Percentiles rank a stretch among this genome's conserved stretches.
phyloP scores from a whole-genome alignment of 2,797 vertebrate genomes.

The Lindbergichthys nudifrons region DNA sequence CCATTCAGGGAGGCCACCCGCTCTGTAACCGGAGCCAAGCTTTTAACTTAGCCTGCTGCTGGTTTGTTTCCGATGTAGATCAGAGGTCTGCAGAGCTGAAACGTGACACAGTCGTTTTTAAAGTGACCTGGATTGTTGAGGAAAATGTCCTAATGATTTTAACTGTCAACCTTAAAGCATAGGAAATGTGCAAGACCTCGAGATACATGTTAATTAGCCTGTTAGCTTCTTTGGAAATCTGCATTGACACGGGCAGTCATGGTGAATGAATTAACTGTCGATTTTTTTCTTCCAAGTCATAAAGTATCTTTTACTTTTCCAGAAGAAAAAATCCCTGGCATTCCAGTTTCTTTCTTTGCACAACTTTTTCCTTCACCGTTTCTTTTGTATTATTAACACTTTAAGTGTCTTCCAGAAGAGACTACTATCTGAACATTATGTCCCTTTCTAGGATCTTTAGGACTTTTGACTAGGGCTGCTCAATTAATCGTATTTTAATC shows the following conservation, averaged over 20 bases:
- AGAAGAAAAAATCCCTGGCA: too few relatives aligned
- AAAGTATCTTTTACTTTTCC: too few relatives aligned
- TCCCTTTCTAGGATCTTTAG: too few relatives aligned
- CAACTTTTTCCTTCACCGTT: too few relatives aligned
- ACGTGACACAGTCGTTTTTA: neutral
- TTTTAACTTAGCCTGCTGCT: neutral
- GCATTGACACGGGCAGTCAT: neutral
- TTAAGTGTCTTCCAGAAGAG: too few relatives aligned
- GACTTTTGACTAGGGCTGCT: too few relatives aligned
- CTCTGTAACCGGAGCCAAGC: constrained; percentile 45
- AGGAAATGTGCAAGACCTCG: neutral
- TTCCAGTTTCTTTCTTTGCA: too few relatives aligned
- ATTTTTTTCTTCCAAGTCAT: neutral
- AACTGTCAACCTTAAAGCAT: too few relatives aligned
- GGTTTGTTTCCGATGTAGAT: constrained; percentile 4
- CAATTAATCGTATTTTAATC: too few relatives aligned
- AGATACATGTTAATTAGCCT: neutral
- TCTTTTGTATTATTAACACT: too few relatives aligned
- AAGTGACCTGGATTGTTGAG: constrained; percentile 31
- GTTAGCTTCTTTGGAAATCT: neutral
- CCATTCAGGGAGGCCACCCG: constrained; percentile 36
- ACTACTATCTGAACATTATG: too few relatives aligned
- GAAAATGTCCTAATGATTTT: neutral
- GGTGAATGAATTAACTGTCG: neutral
- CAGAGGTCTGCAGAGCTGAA: constrained; percentile 19